Conservation (phyloP, 1,140 invertebrate genomes). For the Frieseomelitta varia region DNA sequence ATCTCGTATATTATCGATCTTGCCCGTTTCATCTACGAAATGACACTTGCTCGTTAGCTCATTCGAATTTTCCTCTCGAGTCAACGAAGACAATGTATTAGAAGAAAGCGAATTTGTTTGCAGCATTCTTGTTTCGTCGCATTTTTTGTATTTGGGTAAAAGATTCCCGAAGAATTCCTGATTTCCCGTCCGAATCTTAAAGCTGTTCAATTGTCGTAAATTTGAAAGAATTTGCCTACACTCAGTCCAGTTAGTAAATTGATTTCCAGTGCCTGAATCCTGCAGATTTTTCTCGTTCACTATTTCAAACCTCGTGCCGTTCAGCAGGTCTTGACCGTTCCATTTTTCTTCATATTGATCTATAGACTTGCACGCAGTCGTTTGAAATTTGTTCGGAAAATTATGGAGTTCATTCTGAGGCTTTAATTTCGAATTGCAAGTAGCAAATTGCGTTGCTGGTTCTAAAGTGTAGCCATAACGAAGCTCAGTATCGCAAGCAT, state of each 20-base stretch:
- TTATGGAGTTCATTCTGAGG: neutral
- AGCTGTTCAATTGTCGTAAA: neutral
- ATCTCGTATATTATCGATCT: neutral
- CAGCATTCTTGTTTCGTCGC: neutral
- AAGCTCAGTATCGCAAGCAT: neutral
- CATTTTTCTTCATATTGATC: neutral
- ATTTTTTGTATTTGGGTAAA: neutral
- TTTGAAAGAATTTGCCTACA: conserved; percentile 20
- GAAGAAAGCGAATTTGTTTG: neutral
- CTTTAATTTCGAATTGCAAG: conserved; percentile 5
- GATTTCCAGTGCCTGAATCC: neutral
- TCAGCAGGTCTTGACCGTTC: no score
- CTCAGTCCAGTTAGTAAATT: conserved; percentile 28
- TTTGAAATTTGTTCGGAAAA: neutral
- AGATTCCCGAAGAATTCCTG: neutral
- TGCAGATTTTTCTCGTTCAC: conserved; percentile 11
- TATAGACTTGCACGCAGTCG: neutral
- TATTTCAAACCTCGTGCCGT: neutral
- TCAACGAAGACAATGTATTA: neutral
- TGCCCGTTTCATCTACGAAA: neutral
- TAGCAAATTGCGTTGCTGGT: neutral
- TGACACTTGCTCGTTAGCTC: neutral
- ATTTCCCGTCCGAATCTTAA: neutral
- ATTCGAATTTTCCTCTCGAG: neutral
- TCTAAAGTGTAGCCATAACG: neutral